Base-by-base conservation (phyloP, 2,888 invertebrate genomes). In the Aphidoletes aphidimyza region DNA sequence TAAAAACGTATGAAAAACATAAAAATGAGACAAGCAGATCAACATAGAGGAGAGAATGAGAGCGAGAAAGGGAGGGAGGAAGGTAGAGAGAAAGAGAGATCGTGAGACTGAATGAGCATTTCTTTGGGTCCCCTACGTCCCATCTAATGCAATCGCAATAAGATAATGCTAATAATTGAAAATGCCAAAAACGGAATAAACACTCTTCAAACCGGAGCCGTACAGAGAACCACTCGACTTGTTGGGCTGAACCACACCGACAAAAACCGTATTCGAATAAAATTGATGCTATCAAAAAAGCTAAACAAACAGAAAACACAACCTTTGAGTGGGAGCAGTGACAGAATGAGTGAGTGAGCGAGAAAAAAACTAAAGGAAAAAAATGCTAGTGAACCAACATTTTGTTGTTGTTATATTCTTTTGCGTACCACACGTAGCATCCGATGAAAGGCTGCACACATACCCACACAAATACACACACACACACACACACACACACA, bases 141-240 rank as follows among this genome's bases (percentile, higher is more conserved):
- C 34, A 30, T 69, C 26, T 9, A 69, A 69, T 69, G 69, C 69
- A 69, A 69, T 14, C 9, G 69, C 30, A 69, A 69, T 81, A 22
- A 81, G 81, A 81, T 81, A 17, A 69, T 69, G 36, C 37, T 81
- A 81, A 81, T 81, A 81, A 81, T 37, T 81, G 81, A 81, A 81
- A 37, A 81, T 81, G 81, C 26, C 81, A 81, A 81, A 81, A 81
- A 37, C 81, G 81, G 81, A 17, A 37, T 81, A 81, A 81, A 81
- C 81, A 36, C 37, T n/a, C n/a, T 81, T 81, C 37, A 81, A 81
- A 37, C n/a, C 0, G n/a, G 8, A 30, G 69, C 34, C 14, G 42
- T 42, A 34, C 26, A 30, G 47, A 19, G 9, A 39, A 39, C 47
- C 47, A 47, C 17, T 47, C 11, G 17, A 59, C 30, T 2, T 59